These are phyloP conservation scores for Stegana nigrithorax DNA, from an alignment of 2,888 invertebrate genomes.

Conservation along the genomic window DNA sequence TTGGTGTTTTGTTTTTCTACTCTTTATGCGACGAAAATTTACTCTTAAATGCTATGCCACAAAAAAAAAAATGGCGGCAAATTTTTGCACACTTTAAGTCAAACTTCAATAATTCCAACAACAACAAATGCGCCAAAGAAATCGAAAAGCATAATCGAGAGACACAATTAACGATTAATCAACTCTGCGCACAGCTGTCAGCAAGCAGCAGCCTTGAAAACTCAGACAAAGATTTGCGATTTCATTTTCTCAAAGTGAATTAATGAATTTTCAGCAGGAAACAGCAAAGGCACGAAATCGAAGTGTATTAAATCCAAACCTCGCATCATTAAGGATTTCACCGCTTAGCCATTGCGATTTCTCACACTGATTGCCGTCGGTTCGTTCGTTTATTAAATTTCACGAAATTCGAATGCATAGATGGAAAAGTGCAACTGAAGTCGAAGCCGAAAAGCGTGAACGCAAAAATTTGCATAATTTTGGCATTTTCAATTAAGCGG, in stretches of 20 bases:
- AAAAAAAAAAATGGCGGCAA: constrained; percentile 14
- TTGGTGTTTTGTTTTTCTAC: constrained; percentile 4
- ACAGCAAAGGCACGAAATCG: background rate
- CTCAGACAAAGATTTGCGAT: background rate
- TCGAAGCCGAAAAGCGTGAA: constrained; percentile 41
- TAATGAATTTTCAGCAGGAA: constrained; percentile 25
- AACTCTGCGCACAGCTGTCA: constrained; percentile 16
- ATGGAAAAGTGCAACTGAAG: constrained; percentile 15
- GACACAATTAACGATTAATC: constrained; percentile 35
- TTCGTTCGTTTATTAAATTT: constrained; percentile 31
- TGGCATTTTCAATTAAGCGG: constrained; percentile 46
- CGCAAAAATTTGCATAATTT: constrained; percentile 47
- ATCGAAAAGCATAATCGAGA: too few species aligned
- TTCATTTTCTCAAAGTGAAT: constrained; percentile 19
- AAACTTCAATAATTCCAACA: constrained; percentile 10
- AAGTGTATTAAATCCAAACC: background rate
- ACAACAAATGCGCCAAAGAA: too few species aligned
- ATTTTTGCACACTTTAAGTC: constrained; percentile 1
- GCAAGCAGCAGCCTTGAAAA: constrained; percentile 2
- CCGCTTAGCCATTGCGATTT: background rate
- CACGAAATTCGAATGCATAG: constrained; percentile 22
- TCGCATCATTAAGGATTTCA: background rate
- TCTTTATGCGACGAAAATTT: constrained; percentile 39
- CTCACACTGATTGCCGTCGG: constrained; percentile 3
- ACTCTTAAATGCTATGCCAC: too few species aligned